Base-by-base conservation (phyloP, 2,797 vertebrate genomes). In the Clarias pachynema region DNA sequence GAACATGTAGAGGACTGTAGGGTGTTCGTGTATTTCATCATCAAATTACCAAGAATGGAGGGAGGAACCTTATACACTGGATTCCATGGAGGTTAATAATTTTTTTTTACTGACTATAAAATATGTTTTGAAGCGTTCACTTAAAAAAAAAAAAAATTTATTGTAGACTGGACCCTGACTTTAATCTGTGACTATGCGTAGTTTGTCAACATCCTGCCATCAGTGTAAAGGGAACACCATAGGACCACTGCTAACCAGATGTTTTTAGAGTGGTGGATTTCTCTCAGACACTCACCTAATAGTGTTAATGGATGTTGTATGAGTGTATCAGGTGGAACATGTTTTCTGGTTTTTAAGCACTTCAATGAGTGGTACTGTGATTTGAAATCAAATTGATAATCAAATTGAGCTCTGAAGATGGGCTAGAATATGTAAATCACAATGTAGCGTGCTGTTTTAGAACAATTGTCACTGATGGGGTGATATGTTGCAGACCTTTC, bases 21-120 rank as follows among this genome's bases (percentile, higher is more conserved):
- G 1, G 88, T 97, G 75, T 97, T 96, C 31, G 94, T 99, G 68
- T 98, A 97, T 88, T 99, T 99, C 4, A 96, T 99, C 88, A 96
- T 95, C 57, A 97, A 99, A 87, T 93, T 99, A 72, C 96, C 97
- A 65, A 94, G 98, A 89, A 93, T 97, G 92, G 96, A 96, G 90
- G 97, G 97, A 56, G 96, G 96, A 37, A 93, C 94, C 0, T 93
- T 96, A 22, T 99, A 97, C 0, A 94, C 97, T 85, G 98, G 98
- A 5, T 99, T 97, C 93, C 97, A 97, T 3, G 98, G 98, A 94
- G 97, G 98, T 99, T 31, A 75, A 75, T 31, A 56, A 56, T 31
- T 77, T 20, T 9, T 75, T 57, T 29, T 31, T 56, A 10, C 26
- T 57, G 22, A 26, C 12, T 26, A 73, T 73, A 14, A 73, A 53